Percentiles rank a stretch among this genome's conserved stretches.
Evolutionary conservation across 2,113 vertebrate genomes (phyloP).

Genomic region (Eleginops maclovinus): DNA sequence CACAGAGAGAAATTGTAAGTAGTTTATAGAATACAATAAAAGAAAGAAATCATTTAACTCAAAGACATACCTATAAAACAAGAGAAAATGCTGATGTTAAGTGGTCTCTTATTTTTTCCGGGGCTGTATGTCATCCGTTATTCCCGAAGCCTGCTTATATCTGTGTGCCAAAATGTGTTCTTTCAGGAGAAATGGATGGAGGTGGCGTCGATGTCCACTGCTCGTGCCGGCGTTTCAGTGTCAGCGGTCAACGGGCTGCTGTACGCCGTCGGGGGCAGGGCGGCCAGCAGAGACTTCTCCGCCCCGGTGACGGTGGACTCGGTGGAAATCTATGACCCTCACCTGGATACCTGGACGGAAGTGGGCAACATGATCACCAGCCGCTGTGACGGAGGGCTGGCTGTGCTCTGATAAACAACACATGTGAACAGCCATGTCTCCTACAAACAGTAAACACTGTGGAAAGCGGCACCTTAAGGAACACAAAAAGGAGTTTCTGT

Average conservation of each 20-base stretch:
- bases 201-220: conserved; percentile 91
- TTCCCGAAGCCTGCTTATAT: neutral
- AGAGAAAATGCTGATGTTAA: no score
- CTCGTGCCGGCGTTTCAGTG: conserved; percentile 92
- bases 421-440: conserved; percentile 4
- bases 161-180: neutral
- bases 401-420: conserved; percentile 86
- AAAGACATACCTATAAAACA: no score
- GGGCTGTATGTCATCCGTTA: no score
- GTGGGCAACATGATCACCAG: conserved; percentile 98
- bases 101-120: no score
- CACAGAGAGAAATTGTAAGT: no score
- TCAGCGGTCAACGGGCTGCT: conserved; percentile 93
- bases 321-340: conserved; percentile 97
- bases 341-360: conserved; percentile 95
- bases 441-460: conserved; percentile 6
- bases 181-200: conserved; percentile 94
- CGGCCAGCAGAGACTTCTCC: conserved; percentile 92
- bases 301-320: conserved; percentile 95
- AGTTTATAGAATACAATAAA: no score
- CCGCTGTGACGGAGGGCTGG: conserved; percentile 94
- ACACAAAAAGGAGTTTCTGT: conserved; percentile 35
- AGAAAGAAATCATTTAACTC: no score
- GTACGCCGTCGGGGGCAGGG: conserved; percentile 92
- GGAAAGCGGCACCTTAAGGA: conserved; percentile 53